These are phyloP conservation scores for Eulemur mongoz DNA, from an alignment of 2,797 vertebrate species.

Conservation along the genomic window DNA sequence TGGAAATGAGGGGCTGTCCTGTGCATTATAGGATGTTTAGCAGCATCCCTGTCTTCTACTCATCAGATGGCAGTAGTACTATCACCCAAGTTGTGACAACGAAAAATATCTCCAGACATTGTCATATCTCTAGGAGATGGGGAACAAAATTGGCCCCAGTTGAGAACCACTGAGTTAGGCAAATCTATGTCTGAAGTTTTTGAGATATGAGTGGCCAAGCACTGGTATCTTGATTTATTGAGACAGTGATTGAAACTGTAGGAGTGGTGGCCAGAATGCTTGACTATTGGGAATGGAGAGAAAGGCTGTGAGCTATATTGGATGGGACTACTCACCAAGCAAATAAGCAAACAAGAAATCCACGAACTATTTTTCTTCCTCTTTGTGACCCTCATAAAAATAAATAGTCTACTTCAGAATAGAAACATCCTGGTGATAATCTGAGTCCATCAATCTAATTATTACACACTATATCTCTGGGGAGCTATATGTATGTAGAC, in stretches of 20 bases:
- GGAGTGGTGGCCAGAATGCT: background rate
- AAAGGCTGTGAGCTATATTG: background rate
- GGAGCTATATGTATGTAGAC: background rate
- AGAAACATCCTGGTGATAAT: background rate
- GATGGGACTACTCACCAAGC: background rate
- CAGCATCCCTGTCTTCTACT: background rate
- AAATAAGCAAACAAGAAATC: background rate
- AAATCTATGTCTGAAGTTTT: background rate
- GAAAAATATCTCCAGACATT: background rate
- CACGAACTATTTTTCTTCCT: background rate
- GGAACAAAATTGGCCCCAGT: background rate
- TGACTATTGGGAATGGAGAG: background rate
- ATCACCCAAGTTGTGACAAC: background rate
- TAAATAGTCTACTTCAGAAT: background rate
- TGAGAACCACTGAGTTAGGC: background rate
- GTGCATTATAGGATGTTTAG: background rate
- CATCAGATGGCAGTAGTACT: background rate
- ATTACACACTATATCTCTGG: background rate
- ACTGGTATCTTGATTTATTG: background rate
- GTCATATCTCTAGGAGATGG: background rate
- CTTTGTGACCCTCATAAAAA: background rate
- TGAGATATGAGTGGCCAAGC: background rate
- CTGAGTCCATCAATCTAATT: background rate
- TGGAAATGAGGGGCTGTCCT: background rate
- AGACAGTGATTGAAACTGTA: background rate